These are phyloP conservation scores for Tyto alba DNA, from an alignment of 2,113 vertebrate genomes.

Conservation along the genomic window DNA sequence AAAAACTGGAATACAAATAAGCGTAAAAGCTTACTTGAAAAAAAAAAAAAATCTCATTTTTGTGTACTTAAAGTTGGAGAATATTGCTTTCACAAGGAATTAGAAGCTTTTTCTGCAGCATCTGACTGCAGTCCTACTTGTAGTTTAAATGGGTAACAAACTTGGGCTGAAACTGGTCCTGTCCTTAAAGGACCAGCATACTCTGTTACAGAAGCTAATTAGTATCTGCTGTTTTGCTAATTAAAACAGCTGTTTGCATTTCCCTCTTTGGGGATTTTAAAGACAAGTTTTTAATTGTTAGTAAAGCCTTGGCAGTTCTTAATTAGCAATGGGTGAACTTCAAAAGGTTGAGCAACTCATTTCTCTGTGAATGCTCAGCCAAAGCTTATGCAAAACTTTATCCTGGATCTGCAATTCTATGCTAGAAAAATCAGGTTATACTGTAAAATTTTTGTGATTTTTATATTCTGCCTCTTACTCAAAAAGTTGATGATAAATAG, in stretches of 20 bases:
- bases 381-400: slow-evolving; percentile 23
- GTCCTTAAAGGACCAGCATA: slow-evolving; percentile 53
- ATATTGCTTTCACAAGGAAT: not conserved
- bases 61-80: not conserved
- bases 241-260: slow-evolving; percentile 62
- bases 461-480: not conserved
- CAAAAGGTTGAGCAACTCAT: slow-evolving; percentile 41
- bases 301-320: slow-evolving; percentile 61
- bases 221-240: slow-evolving; percentile 66
- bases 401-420: not conserved
- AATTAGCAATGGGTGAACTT: slow-evolving; percentile 56
- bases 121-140: not conserved
- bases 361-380: slow-evolving; percentile 36
- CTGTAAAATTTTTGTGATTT: not conserved
- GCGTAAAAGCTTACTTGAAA: not conserved
- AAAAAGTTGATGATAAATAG: not conserved
- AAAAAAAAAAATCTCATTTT: not conserved
- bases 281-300: slow-evolving; percentile 63
- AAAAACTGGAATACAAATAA: not conserved
- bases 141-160: not conserved
- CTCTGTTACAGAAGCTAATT: slow-evolving; percentile 60
- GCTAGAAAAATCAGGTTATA: not conserved
- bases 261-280: slow-evolving; percentile 58
- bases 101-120: not conserved
- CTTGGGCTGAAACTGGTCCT: not conserved